phyloP scores from a whole-genome alignment of 2,113 vertebrate genomes.

The Oreamnos americanus region DNA sequence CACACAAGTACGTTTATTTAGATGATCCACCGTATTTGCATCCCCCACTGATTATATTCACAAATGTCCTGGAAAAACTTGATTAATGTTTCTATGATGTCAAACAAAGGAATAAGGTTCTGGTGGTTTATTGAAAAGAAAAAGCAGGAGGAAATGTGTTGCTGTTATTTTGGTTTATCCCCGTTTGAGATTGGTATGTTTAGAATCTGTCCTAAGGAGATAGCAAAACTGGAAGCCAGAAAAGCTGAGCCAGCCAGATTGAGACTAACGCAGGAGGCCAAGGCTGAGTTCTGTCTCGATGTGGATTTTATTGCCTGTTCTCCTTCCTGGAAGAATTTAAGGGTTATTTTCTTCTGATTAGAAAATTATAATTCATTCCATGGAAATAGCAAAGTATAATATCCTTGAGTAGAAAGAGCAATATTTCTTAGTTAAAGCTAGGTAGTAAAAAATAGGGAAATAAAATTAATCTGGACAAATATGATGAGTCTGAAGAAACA shows the following conservation, averaged over 20 bases:
- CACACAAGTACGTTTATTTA: background rate
- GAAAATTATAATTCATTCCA: background rate
- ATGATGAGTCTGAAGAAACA: background rate
- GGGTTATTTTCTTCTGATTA: conserved; percentile 13
- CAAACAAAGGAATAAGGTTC: background rate
- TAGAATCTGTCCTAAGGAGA: conserved; percentile 70
- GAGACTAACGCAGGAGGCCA: background rate
- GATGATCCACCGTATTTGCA: background rate
- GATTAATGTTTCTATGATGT: background rate
- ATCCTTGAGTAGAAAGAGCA: background rate
- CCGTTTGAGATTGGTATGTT: conserved; percentile 52
- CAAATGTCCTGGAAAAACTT: background rate
- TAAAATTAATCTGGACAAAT: background rate
- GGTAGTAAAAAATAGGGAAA: background rate
- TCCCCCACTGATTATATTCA: background rate
- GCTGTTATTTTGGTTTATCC: conserved; percentile 52
- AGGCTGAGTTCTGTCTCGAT: background rate
- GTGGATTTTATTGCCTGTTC: background rate
- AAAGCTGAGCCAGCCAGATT: conserved; percentile 7
- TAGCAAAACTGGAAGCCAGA: conserved; percentile 67
- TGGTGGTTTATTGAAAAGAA: conserved; percentile 28
- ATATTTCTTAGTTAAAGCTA: background rate
- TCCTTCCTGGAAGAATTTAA: background rate
- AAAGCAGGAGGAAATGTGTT: conserved; percentile 66
- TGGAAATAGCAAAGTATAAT: background rate